Evolutionary conservation across 2,888 invertebrate genomes (phyloP), one percentile per base, ranked within the genome.

Genomic region (Steinernema carpocapsae): DNA sequence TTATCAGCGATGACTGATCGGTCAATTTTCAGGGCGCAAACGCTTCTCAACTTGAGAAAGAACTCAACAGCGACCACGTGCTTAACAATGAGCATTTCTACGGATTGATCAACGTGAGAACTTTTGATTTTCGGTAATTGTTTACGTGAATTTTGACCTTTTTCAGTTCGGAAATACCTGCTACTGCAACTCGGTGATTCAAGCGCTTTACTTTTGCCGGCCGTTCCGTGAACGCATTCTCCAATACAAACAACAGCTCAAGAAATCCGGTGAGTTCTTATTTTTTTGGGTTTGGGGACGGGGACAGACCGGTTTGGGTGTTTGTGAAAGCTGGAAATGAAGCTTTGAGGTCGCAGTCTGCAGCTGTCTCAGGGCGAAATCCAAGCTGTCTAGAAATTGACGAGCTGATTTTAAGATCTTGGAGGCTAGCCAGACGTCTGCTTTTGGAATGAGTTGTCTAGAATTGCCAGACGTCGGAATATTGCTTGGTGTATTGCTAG

Each of bases 71-170:
- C 86, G 97, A 97, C 90, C 94, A 95, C 89, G 94, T 97, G 90
- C 96, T 97, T 87, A 93, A 94, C 79, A 99, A 97, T 90, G 99
- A 99, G 89, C 97, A 97, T 90, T 99, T 96, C 90, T 99, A 99
- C 91, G 99, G 99, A 88, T 92, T 99, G 90, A 97, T 99, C 81
- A 99, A 99, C 92, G 95, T 96, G 91, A 92, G 93, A 64, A 0
- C 22, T 29, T 74, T 1, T 29, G 14, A 22, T 6, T 37, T 37
- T 37, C 37, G 10, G 37, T 37, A 3, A 10, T 37, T 52, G 19
- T 52, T 52, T 24, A 22, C 52, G 52, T 22, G 19, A 12, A 17
- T 52, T 12, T 1, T 22, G 19, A 22, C 52, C 4, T 24, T 1
- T 85, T 88, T 76, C 86, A 90, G 90, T 99, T 99, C 91, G 99